phyloP scores from a whole-genome alignment of 2,113 vertebrate genomes.

The Hiodon alosoides region DNA sequence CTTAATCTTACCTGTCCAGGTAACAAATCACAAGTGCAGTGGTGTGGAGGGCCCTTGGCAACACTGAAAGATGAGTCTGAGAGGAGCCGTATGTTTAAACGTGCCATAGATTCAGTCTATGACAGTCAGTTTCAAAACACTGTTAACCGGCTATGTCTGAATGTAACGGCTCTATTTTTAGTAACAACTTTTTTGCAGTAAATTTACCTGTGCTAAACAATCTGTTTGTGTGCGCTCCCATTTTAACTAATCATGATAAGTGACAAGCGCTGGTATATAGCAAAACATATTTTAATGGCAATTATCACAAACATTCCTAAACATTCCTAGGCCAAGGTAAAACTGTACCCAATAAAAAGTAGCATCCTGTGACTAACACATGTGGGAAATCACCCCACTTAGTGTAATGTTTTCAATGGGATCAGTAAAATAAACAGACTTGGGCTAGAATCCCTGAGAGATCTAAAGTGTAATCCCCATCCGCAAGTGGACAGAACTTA shows the following conservation, averaged over 20 bases:
- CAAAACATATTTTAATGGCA: not conserved
- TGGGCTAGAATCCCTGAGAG: too few species aligned
- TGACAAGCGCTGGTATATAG: not conserved
- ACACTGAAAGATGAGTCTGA: not conserved
- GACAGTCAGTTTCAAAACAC: not conserved
- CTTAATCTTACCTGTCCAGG: constrained; percentile 59
- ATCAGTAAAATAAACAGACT: too few species aligned
- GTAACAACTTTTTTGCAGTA: not conserved
- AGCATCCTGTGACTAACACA: too few species aligned
- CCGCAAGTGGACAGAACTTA: too few species aligned
- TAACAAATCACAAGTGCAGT: constrained; percentile 65
- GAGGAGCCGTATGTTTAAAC: not conserved
- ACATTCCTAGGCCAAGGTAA: not conserved
- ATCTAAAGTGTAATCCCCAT: too few species aligned
- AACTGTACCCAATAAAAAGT: too few species aligned
- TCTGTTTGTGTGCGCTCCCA: not conserved
- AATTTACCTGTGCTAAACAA: not conserved
- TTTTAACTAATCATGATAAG: constrained; percentile 1
- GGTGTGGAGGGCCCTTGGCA: constrained; percentile 27
- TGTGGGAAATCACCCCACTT: not conserved
- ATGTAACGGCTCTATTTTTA: not conserved
- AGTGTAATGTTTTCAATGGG: not conserved
- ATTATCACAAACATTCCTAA: not conserved
- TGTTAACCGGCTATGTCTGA: not conserved
- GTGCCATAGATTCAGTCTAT: not conserved